Percentiles rank a stretch among this genome's conserved stretches.
These are phyloP conservation scores for Orchesella cincta DNA, from an alignment of 1,140 invertebrate species.

Conservation along the genomic window DNA sequence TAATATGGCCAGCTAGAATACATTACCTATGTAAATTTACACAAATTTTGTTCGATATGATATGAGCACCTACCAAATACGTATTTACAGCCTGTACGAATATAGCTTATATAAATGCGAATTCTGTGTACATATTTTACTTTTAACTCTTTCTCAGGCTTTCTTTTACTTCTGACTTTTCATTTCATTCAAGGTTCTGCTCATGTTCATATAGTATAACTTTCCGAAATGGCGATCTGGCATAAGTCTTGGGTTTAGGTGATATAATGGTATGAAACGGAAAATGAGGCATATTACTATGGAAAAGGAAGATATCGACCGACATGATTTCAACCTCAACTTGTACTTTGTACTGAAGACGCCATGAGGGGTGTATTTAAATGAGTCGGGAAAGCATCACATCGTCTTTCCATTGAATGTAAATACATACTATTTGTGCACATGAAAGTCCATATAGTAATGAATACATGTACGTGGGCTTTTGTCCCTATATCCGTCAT, in stretches of 20 bases:
- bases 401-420: background rate
- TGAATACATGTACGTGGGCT: too few species aligned
- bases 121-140: too few species aligned
- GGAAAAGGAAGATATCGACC: conserved; percentile 18
- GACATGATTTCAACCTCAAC: conserved; percentile 3
- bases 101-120: too few species aligned
- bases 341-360: background rate
- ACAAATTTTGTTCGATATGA: too few species aligned
- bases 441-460: too few species aligned
- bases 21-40: background rate
- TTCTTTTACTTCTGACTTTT: too few species aligned
- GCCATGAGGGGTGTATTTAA: background rate
- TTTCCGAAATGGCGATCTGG: background rate
- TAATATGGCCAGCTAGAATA: background rate
- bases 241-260: background rate
- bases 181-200: too few species aligned
- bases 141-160: too few species aligned
- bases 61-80: too few species aligned
- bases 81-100: too few species aligned
- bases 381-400: background rate
- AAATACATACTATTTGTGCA: too few species aligned
- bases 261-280: background rate
- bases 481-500: too few species aligned
- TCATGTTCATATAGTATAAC: background rate
- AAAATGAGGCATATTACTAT: background rate